These are phyloP conservation scores for Arctia plantaginis DNA, from an alignment of 2,888 invertebrate species.

Conservation along the genomic window DNA sequence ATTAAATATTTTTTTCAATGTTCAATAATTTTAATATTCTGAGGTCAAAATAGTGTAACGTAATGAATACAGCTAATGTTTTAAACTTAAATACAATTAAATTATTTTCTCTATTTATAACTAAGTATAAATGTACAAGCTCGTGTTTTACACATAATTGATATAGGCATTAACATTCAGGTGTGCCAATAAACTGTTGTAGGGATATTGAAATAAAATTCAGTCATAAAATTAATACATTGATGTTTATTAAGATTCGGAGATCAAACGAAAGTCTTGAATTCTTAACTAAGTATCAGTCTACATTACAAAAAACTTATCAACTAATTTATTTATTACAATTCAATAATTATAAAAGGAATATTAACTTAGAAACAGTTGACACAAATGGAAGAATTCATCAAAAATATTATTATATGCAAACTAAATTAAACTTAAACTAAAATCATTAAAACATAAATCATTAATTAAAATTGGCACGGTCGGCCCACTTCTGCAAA, in stretches of 20 bases:
- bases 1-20: neutral
- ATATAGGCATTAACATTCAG: neutral
- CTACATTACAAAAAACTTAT: conserved; percentile 59
- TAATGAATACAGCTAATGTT: neutral
- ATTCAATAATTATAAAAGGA: conserved; percentile 33
- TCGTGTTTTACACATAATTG: neutral
- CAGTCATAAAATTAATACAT: conserved; percentile 50
- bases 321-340: conserved; percentile 42
- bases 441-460: conserved; percentile 34
- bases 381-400: conserved; percentile 74
- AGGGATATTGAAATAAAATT: conserved; percentile 42
- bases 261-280: conserved; percentile 86
- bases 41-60: neutral
- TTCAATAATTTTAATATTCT: neutral
- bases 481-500: conserved; percentile 75
- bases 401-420: conserved; percentile 51
- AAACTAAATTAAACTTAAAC: conserved; percentile 41
- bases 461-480: conserved; percentile 75
- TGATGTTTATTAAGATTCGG: conserved; percentile 77
- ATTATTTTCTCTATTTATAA: neutral
- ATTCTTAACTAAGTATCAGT: conserved; percentile 78
- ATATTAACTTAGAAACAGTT: conserved; percentile 52
- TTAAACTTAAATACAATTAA: neutral
- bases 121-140: neutral
- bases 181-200: conserved; percentile 16